Base-by-base conservation (phyloP, 1,140 invertebrate species). In the Drosophila arizonae region DNA sequence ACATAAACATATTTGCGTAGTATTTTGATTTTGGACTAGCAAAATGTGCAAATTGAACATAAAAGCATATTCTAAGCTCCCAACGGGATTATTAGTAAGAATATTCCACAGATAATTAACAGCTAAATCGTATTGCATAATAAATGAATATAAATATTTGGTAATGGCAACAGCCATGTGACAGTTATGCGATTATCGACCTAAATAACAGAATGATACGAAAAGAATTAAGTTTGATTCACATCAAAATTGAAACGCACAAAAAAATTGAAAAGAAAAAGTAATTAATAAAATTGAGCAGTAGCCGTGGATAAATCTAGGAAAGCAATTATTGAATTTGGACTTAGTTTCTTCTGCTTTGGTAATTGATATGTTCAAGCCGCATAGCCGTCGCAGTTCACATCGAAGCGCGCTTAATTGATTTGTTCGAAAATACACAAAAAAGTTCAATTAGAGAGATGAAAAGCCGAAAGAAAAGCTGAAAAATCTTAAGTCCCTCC, bases 41-140 rank as follows among this genome's bases (percentile, higher is more conserved):
- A 54, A 77, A 85, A 85, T 80, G 68, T 77, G 62, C 70, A 85
- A 84, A 84, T 84, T 84, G 71, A 76, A 76, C 61, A 63, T 64
- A 45, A 60, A 67, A 76, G 39, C 39, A 6, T 26, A 55, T 61
- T 41, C 51, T 26, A 54, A 26, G 52, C 28, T 33, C 24, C 10
- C 26, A 58, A 50, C 45, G 58, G 56, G 64, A 74, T 64, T 74
- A 73, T 79, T 80, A 61, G 60, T 63, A 69, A 56, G 43, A 73
- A 51, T 73, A 73, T 63, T 63, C 57, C n/a, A 21, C 5, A 21
- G 43, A 3, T 62, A 61, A 73, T 73, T 73, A 55, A 39, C 28
- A 58, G 39, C 9, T 52, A 72, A 28, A 54, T 30, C 55, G 30
- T 54, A 72, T 72, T 67, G 28, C 24, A 56, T 58, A 61, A 72